Conservation (phyloP, 2,888 invertebrate genomes). For the Drosophila affinis region DNA sequence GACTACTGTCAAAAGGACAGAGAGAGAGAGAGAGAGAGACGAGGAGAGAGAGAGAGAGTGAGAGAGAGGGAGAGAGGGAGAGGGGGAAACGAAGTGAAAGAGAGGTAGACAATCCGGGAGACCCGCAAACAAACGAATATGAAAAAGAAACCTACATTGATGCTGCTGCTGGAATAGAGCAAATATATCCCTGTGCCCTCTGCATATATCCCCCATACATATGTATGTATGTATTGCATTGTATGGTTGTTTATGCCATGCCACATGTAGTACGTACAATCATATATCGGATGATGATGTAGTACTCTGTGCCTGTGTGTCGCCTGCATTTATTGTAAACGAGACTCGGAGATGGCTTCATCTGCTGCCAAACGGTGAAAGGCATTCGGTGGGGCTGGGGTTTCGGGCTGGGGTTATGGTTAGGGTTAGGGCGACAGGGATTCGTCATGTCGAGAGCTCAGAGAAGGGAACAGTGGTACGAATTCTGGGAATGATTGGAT, state of each 20-base stretch:
- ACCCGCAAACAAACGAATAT: slow-evolving; percentile 22
- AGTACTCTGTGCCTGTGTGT: slow-evolving; percentile 20
- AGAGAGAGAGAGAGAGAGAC: slow-evolving; percentile 3
- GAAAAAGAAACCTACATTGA: slow-evolving; percentile 17
- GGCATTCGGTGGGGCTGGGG: slow-evolving; percentile 5
- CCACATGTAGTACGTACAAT: slow-evolving; percentile 24
- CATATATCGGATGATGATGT: slow-evolving; percentile 39
- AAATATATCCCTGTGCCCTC: slow-evolving; percentile 13
- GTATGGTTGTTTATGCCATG: slow-evolving; percentile 5
- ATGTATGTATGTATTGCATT: neutral
- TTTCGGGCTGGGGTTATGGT: neutral
- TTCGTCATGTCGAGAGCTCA: slow-evolving; percentile 22
- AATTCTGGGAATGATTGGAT: neutral
- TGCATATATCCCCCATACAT: slow-evolving; percentile 16
- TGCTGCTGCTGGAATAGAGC: slow-evolving; percentile 24
- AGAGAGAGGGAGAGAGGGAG: neutral
- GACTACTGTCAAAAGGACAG: slow-evolving; percentile 68
- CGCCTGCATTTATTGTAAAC: slow-evolving; percentile 65
- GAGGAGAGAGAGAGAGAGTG: neutral
- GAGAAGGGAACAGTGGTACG: neutral
- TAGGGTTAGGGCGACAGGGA: slow-evolving; percentile 1
- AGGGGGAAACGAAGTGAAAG: neutral
- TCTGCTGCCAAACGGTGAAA: slow-evolving; percentile 12
- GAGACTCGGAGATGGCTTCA: slow-evolving; percentile 22
- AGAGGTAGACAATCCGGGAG: neutral